Evolutionary conservation across 1,140 invertebrate species (phyloP), one percentile per base, ranked within the genome.

Genomic region (Trichonephila inaurata): DNA sequence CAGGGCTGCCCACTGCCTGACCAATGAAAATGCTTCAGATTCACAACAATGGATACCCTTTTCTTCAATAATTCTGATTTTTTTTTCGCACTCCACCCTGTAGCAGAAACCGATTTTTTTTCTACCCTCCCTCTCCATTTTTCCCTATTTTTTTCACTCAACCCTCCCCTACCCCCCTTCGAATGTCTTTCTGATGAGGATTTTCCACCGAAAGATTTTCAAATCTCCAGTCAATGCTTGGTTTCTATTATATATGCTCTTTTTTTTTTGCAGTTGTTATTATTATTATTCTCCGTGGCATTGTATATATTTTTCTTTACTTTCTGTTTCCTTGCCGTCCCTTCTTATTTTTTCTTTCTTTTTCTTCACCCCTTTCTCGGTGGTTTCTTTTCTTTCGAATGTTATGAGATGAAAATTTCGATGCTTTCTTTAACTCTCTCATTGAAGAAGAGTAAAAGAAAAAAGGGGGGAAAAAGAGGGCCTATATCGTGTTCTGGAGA

Each of bases 141-240:
- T 66, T 28, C 58, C 40, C 44, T 18, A 61, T 90, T 69, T 69
- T 69, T 58, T 58, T 44, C n/a, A 12, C 28, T 72, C 24, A 51
- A 8, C 44, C 60, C 40, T 83, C 40, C 24, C 44, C 60, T 21
- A 66, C 40, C 24, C 62, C 61, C 28, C 64, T 87, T 60, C 91
- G 92, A 93, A 93, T 93, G 92, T 93, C 85, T 93, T 93, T 93
- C 92, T 93, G 92, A 93, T 93, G 92, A 93, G 92, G 92, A 93
- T 93, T 93, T 93, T 89, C 92, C 92, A 87, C 51, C 85, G 85
- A 93, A 93, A 93, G 85, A 93, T 93, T 92, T 91, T 62, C 66
- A 81, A 86, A 88, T 87, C 58, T 93, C 92, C 61, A 92, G 92
- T 93, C 92, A 93, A 93, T 93, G 92, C 92, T 87, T 58, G 92